phyloP scores from a whole-genome alignment of 2,797 vertebrate species.

The Arctocebus calabarensis region DNA sequence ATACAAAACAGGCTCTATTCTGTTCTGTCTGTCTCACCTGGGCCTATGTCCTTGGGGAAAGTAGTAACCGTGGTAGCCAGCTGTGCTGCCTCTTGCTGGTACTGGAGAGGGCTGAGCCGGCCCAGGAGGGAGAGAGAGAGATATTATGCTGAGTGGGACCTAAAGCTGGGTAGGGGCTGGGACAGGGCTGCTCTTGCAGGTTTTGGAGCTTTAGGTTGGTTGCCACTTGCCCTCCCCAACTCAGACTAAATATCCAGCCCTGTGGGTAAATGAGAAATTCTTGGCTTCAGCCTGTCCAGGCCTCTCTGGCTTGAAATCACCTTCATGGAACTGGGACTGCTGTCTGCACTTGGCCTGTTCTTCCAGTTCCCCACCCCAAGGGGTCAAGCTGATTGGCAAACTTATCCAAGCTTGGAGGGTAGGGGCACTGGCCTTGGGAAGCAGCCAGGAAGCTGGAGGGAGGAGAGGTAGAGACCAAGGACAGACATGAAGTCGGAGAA shows the following conservation, averaged over 20 bases:
- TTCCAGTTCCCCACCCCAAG: conserved; percentile 75
- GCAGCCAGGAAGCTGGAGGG: conserved; percentile 52
- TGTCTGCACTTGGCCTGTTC: conserved; percentile 74
- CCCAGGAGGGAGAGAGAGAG: not conserved
- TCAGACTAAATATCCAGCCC: conserved; percentile 82
- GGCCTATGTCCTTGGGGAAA: not conserved
- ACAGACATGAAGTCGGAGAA: conserved; percentile 62
- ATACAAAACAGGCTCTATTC: not conserved
- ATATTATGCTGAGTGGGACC: not conserved
- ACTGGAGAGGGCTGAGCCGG: not conserved
- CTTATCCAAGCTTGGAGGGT: conserved; percentile 70
- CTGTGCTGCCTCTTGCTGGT: not conserved
- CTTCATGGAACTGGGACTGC: conserved; percentile 69
- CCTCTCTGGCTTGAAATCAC: conserved; percentile 73
- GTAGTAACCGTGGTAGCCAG: not conserved
- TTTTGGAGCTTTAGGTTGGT: conserved; percentile 69
- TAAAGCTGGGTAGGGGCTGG: not conserved
- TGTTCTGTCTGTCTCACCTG: conserved; percentile 24
- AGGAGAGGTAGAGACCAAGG: conserved; percentile 30
- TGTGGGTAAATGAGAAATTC: conserved; percentile 81
- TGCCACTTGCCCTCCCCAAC: conserved; percentile 79
- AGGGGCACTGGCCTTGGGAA: conserved; percentile 75
- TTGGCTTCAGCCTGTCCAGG: conserved; percentile 71
- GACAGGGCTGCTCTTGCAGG: not conserved
- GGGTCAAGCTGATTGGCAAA: conserved; percentile 69